These are phyloP conservation scores for Dromius quadrimaculatus DNA, from an alignment of 2,888 invertebrate species.

Conservation along the genomic window DNA sequence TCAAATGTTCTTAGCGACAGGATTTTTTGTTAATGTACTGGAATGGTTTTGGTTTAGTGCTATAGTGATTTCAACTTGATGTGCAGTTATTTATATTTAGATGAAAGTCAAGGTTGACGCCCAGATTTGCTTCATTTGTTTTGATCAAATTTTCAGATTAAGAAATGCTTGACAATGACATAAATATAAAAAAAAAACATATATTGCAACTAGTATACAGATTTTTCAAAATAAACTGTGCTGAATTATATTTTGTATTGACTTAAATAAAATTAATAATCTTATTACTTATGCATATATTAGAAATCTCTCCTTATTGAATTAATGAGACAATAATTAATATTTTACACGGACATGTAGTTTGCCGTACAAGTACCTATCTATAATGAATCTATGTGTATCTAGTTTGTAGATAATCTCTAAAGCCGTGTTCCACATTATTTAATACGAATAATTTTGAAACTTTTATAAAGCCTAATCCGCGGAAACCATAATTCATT, in stretches of 20 bases:
- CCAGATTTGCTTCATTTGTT: conserved; percentile 24
- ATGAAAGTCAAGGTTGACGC: conserved; percentile 44
- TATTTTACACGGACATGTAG: conserved; percentile 20
- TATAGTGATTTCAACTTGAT: conserved; percentile 1
- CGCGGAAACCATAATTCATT: conserved; percentile 49
- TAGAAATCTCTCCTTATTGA: neutral
- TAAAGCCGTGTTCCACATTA: conserved; percentile 34
- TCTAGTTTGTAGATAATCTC: conserved; percentile 27
- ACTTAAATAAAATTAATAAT: no score
- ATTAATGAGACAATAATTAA: conserved; percentile 16
- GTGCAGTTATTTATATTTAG: conserved; percentile 37
- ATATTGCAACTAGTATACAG: no score
- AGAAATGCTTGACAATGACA: no score
- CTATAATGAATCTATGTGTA: conserved; percentile 35
- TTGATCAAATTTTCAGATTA: conserved; percentile 35
- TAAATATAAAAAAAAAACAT: no score
- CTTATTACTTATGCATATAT: no score
- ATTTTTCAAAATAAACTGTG: no score
- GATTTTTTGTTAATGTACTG: neutral
- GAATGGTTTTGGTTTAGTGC: conserved; percentile 11
- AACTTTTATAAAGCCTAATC: conserved; percentile 38
- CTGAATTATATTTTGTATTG: no score
- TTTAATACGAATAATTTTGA: conserved; percentile 44
- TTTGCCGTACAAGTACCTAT: conserved; percentile 29
- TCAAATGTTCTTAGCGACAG: neutral